Percentiles rank a stretch among this genome's conserved stretches.
These are phyloP conservation scores for Garrulus glandarius DNA, from an alignment of 2,797 vertebrate species.

Conservation along the genomic window DNA sequence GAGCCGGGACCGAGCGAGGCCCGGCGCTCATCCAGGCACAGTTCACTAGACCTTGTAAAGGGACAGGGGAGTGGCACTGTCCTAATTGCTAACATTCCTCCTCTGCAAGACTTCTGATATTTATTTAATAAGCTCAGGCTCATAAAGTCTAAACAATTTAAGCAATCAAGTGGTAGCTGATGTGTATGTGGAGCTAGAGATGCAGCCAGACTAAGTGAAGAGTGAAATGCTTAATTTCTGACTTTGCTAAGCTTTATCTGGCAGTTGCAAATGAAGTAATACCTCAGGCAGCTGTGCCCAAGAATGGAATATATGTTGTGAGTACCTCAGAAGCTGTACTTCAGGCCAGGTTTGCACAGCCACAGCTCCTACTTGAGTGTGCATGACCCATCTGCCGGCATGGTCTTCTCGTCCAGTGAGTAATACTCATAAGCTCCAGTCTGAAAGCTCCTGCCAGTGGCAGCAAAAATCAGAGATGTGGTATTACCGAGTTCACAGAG, in stretches of 20 bases:
- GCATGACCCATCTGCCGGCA: accelerated
- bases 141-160: conserved; percentile 17
- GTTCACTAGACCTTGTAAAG: background rate
- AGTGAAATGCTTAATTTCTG: background rate
- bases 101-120: conserved; percentile 40
- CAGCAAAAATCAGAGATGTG: background rate
- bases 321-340: background rate
- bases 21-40: background rate
- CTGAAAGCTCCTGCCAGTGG: background rate
- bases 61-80: conserved; percentile 31
- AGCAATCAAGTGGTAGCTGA: conserved; percentile 33
- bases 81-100: conserved; percentile 57
- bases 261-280: background rate
- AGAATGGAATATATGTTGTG: background rate
- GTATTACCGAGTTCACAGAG: background rate
- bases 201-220: background rate
- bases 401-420: background rate
- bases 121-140: conserved; percentile 41
- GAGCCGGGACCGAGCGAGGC: background rate
- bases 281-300: background rate
- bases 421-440: background rate
- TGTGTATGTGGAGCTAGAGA: background rate
- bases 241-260: background rate
- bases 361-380: background rate
- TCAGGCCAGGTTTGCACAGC: background rate